Evolutionary conservation across 2,797 vertebrate genomes (phyloP).

Genomic region (Chelmon rostratus): DNA sequence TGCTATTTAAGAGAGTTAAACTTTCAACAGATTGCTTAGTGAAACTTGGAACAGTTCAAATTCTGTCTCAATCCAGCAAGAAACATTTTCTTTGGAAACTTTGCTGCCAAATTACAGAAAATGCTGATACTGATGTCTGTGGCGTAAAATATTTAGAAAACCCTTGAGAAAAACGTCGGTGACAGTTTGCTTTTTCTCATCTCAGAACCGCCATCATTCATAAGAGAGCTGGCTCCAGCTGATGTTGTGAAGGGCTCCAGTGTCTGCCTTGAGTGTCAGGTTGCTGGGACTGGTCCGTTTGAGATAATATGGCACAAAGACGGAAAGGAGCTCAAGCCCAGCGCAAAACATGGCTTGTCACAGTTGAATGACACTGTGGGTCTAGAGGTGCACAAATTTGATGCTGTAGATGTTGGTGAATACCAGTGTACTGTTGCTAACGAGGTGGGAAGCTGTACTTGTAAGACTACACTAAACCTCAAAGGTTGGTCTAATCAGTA

Average conservation of each 20-base stretch:
- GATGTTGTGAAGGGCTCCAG: slow-evolving; percentile 91
- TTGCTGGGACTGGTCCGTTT: slow-evolving; percentile 92
- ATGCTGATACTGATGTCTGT: not conserved
- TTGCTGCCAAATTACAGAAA: not conserved
- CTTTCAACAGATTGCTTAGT: not conserved
- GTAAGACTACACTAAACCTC: slow-evolving; percentile 88
- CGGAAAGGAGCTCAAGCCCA: slow-evolving; percentile 92
- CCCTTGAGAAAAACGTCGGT: not conserved
- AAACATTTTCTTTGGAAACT: not conserved
- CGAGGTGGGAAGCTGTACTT: slow-evolving; percentile 94
- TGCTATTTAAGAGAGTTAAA: no score
- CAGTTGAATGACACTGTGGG: slow-evolving; percentile 85
- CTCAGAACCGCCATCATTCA: slow-evolving; percentile 93
- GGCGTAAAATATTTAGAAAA: not conserved
- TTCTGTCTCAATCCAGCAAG: not conserved
- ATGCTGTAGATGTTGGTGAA: slow-evolving; percentile 91
- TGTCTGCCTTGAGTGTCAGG: slow-evolving; percentile 89
- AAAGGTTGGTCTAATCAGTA: slow-evolving; percentile 91
- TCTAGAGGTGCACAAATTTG: slow-evolving; percentile 92
- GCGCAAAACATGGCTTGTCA: slow-evolving; percentile 91
- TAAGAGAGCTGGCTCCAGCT: slow-evolving; percentile 86
- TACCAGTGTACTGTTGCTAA: slow-evolving; percentile 95
- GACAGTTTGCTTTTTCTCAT: slow-evolving; percentile 52
- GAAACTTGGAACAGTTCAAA: not conserved
- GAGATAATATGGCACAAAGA: slow-evolving; percentile 95